These are phyloP conservation scores for Tortrix viridana DNA, from an alignment of 2,888 invertebrate genomes.

Conservation along the genomic window DNA sequence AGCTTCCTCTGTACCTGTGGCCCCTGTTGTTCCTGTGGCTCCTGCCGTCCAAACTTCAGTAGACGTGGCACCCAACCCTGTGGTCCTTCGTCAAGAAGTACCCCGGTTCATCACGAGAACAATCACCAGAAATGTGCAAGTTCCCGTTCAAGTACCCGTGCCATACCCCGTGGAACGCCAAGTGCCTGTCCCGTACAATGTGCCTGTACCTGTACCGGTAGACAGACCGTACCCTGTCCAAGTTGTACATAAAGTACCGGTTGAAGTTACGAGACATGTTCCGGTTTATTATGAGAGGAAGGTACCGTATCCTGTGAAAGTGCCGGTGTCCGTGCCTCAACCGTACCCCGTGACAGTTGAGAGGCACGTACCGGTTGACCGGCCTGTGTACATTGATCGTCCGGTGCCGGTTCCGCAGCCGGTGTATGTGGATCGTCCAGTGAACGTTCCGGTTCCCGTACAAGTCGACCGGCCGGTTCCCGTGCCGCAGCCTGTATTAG, in stretches of 20 bases:
- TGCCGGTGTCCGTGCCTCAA: constrained; percentile 81
- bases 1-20: constrained; percentile 39
- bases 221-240: constrained; percentile 81
- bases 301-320: constrained; percentile 80
- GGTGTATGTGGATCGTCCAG: constrained; percentile 82
- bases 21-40: constrained; percentile 40
- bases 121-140: constrained; percentile 73
- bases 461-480: constrained; percentile 81
- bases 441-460: constrained; percentile 85
- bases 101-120: constrained; percentile 76
- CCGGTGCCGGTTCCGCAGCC: constrained; percentile 79
- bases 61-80: constrained; percentile 72
- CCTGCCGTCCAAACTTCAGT: constrained; percentile 69
- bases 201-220: constrained; percentile 80
- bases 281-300: constrained; percentile 78
- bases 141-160: constrained; percentile 61
- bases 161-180: constrained; percentile 64
- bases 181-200: constrained; percentile 78
- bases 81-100: constrained; percentile 74
- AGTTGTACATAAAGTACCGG: constrained; percentile 80
- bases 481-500: constrained; percentile 56
- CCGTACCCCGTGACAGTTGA: constrained; percentile 85
- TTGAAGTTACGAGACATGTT: constrained; percentile 77
- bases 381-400: constrained; percentile 85
- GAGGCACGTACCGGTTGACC: constrained; percentile 83